These are phyloP conservation scores for Ceyx cyanopectus DNA, from an alignment of 2,113 vertebrate species.

Conservation along the genomic window DNA sequence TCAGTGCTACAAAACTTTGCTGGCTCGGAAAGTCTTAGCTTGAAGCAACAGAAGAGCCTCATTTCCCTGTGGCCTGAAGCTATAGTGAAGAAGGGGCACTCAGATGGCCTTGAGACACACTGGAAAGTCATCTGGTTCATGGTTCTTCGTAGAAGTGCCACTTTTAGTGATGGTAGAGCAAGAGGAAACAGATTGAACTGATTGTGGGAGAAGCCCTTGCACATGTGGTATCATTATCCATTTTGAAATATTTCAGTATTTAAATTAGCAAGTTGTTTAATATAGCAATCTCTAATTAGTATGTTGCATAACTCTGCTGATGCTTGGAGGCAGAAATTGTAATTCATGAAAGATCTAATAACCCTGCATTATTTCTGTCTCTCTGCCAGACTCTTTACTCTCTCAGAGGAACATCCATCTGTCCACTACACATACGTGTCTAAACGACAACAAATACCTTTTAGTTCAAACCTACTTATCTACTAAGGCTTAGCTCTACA, in stretches of 20 bases:
- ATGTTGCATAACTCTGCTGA: slow-evolving; percentile 8
- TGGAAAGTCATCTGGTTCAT: neutral
- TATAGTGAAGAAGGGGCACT: neutral
- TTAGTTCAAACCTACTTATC: neutral
- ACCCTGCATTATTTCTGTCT: neutral
- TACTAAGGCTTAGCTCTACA: neutral
- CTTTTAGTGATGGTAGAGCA: neutral
- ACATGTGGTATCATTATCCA: neutral
- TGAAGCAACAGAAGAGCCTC: neutral
- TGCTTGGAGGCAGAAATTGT: slow-evolving; percentile 24
- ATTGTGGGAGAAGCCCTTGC: neutral
- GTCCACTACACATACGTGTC: neutral
- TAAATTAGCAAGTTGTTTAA: slow-evolving; percentile 24
- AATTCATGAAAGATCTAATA: neutral
- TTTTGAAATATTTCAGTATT: slow-evolving; percentile 3
- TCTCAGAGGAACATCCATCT: neutral
- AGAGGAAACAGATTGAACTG: neutral
- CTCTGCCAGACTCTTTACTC: neutral
- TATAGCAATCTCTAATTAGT: neutral
- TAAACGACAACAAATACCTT: neutral
- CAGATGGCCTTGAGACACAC: neutral
- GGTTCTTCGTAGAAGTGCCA: neutral
- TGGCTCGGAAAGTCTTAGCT: neutral
- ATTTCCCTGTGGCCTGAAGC: neutral
- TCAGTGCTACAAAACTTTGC: neutral